Percentiles rank a stretch among this genome's conserved stretches.
Conservation (phyloP, 2,113 vertebrate species). For the Neotragus moschatus region DNA sequence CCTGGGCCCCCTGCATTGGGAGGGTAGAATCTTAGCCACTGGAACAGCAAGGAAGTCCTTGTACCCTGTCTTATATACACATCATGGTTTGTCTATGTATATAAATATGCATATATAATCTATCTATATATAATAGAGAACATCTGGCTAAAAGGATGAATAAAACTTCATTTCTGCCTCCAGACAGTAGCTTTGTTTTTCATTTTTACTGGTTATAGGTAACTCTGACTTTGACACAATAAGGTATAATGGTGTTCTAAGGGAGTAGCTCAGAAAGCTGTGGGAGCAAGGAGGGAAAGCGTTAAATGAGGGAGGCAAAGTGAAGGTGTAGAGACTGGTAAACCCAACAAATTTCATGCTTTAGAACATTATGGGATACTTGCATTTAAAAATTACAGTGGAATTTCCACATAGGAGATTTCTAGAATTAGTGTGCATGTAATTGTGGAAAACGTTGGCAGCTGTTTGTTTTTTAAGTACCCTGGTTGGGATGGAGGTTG, state of each 20-base stretch:
- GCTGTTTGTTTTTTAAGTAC: background rate
- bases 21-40: background rate
- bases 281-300: background rate
- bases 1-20: background rate
- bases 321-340: background rate
- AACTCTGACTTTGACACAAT: background rate
- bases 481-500: background rate
- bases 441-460: background rate
- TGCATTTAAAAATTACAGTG: background rate
- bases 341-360: background rate
- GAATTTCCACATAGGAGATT: conserved; percentile 33
- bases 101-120: background rate
- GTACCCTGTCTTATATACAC: background rate
- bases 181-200: background rate
- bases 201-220: background rate
- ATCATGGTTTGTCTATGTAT: background rate
- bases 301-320: background rate
- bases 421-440: background rate
- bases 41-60: background rate
- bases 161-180: background rate
- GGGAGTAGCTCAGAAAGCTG: background rate
- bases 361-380: background rate
- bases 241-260: background rate
- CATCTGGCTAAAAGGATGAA: background rate
- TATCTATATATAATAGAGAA: background rate